Evolutionary conservation across 2,888 invertebrate genomes (phyloP), one percentile per base, ranked within the genome.

Genomic region (Cistogaster globosa): DNA sequence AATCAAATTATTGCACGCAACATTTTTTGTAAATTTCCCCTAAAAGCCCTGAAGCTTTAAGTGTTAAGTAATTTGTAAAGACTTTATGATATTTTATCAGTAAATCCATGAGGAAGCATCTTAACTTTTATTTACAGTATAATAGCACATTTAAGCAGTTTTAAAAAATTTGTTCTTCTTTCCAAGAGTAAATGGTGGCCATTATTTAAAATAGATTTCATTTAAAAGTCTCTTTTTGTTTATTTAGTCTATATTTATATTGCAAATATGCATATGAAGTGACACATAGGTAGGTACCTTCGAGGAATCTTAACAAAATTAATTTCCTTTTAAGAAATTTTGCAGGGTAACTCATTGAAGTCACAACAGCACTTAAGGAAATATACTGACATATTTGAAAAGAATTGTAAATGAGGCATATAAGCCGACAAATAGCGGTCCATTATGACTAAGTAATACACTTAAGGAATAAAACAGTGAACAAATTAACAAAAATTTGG

Each of bases 401-500:
- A 67, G 65, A 58, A 65, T 74, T 74, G 6, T n/a, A 74, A 74
- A 80, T 67, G 58, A 74, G 58, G 26, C 69, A 53, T 32, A 72
- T 20, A 11, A 36, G 42, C 18, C 32, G 45, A 26, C 57, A 63
- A 65, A 63, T 42, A 45, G 16, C 63, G 32, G 36, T n/a, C 5
- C 63, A 45, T n/a, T 20, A 16, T 36, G 22, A 32, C 42, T 38
- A 18, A 45, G 26, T n/a, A 14, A 53, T 5, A 53, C 18, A 11
- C n/a, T 1, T 18, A 48, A 45, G 36, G 32, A 55, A 48, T 12
- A 68, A 36, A 53, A 67, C 72, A 67, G 53, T 80, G 74, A 68
- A 74, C 42, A 80, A 80, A 68, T 80, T 72, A 67, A 45, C 80
- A 67, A 74, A 74, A 60, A 55, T 32, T 68, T 60, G 22, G 12